A percentile compares a stretch with the other conserved stretches of the same genome.
Evolutionary conservation across 2,888 invertebrate species (phyloP).

Genomic region (Rotaria macrura): DNA sequence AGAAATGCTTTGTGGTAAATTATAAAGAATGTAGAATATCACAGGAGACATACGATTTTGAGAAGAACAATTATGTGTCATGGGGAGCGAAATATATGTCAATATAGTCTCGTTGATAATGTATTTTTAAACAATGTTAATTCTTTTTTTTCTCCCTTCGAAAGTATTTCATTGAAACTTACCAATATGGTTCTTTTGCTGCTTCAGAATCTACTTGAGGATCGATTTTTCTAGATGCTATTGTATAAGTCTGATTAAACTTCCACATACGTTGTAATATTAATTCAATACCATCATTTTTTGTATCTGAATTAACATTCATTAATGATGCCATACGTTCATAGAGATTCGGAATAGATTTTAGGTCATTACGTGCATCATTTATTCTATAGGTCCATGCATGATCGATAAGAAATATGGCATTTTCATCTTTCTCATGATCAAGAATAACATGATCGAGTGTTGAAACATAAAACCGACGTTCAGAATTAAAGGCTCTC

Average conservation of each 20-base stretch:
- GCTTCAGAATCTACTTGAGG: background rate
- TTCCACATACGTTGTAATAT: slow-evolving; percentile 67
- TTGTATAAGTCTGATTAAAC: slow-evolving; percentile 66
- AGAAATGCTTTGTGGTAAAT: background rate
- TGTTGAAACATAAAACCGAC: slow-evolving; percentile 57
- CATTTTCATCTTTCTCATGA: background rate
- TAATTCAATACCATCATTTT: slow-evolving; percentile 52
- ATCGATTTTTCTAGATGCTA: slow-evolving; percentile 51
- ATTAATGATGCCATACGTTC: slow-evolving; percentile 66
- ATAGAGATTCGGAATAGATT: slow-evolving; percentile 58
- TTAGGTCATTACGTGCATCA: slow-evolving; percentile 58
- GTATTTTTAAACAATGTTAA: too few species aligned
- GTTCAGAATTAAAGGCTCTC: slow-evolving; percentile 58
- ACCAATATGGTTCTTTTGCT: slow-evolving; percentile 12
- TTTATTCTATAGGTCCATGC: slow-evolving; percentile 70
- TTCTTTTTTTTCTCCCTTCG: too few species aligned
- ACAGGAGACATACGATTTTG: background rate
- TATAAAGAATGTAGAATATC: background rate
- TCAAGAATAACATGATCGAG: slow-evolving; percentile 51
- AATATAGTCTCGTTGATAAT: too few species aligned
- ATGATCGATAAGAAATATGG: slow-evolving; percentile 73
- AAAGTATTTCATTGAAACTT: background rate
- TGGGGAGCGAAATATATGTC: too few species aligned
- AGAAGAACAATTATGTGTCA: background rate
- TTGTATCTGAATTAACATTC: slow-evolving; percentile 50